These are phyloP conservation scores for Dryobotodes eremita DNA, from an alignment of 2,888 invertebrate species.

Conservation along the genomic window DNA sequence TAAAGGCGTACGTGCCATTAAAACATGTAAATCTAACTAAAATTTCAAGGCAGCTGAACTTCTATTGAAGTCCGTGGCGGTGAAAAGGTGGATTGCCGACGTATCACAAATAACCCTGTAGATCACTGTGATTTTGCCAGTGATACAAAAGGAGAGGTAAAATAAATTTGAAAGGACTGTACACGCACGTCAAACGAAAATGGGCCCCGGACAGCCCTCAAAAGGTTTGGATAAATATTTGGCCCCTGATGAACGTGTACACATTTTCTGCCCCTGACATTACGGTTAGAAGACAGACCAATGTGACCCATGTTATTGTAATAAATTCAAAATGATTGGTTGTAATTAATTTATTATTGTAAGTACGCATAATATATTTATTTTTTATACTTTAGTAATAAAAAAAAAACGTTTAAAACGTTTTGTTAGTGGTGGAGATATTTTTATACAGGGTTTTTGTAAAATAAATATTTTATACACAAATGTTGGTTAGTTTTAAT, in stretches of 20 bases:
- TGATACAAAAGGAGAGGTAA: no score
- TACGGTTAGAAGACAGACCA: not conserved
- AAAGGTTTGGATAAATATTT: not conserved
- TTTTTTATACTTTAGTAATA: constrained; percentile 6
- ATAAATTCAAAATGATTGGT: not conserved
- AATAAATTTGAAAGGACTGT: no score
- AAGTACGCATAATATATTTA: constrained; percentile 17
- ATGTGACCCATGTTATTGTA: not conserved
- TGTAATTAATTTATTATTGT: not conserved
- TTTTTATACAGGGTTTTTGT: constrained; percentile 47
- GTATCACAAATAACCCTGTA: no score
- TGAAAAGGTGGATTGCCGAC: no score
- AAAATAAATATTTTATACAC: constrained; percentile 40
- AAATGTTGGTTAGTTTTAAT: constrained; percentile 3
- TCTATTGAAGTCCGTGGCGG: no score
- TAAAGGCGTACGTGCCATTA: no score
- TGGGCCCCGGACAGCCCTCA: no score
- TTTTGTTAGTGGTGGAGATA: constrained; percentile 52
- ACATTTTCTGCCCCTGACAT: not conserved
- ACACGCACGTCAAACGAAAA: not conserved
- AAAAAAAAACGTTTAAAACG: constrained; percentile 20
- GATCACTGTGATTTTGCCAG: no score
- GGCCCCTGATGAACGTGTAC: no score
- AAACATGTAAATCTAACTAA: no score
- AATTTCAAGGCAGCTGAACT: no score